phyloP scores from a whole-genome alignment of 2,888 invertebrate species.

The Hirudinaria manillensis region DNA sequence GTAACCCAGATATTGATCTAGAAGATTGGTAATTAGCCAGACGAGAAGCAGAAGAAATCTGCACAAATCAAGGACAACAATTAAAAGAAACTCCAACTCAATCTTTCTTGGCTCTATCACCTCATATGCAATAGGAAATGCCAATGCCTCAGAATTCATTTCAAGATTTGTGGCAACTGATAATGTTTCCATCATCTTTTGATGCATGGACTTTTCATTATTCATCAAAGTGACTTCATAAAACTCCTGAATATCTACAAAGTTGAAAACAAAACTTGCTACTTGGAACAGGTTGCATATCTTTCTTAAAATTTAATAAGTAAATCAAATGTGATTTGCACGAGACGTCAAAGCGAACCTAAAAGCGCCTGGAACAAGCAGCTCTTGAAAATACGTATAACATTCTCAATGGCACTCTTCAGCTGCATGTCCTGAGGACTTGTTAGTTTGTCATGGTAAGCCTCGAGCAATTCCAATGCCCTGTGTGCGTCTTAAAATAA shows the following conservation, averaged over 20 bases:
- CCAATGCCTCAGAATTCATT: slow-evolving; percentile 21
- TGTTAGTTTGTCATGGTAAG: slow-evolving; percentile 26
- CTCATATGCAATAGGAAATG: slow-evolving; percentile 25
- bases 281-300: slow-evolving; percentile 1
- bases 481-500: slow-evolving; percentile 25
- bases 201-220: slow-evolving; percentile 26
- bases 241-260: slow-evolving; percentile 29
- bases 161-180: slow-evolving; percentile 24
- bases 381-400: slow-evolving; percentile 31
- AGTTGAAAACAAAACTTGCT: too few relatives aligned
- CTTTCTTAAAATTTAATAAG: background rate
- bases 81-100: background rate
- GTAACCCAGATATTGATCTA: slow-evolving; percentile 2
- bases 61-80: background rate
- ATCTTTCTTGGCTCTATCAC: background rate
- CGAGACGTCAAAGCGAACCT: background rate
- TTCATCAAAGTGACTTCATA: slow-evolving; percentile 30
- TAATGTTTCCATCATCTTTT: slow-evolving; percentile 27
- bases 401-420: slow-evolving; percentile 27
- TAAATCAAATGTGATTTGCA: background rate
- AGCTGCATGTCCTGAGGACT: slow-evolving; percentile 20
- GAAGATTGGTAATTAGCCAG: slow-evolving; percentile 21
- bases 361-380: slow-evolving; percentile 30
- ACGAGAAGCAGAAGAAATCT: slow-evolving; percentile 22
- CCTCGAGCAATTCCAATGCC: slow-evolving; percentile 27